Evolutionary conservation across 2,113 vertebrate genomes (phyloP), one percentile per base, ranked within the genome.

Genomic region (Cinclus mexicanus): DNA sequence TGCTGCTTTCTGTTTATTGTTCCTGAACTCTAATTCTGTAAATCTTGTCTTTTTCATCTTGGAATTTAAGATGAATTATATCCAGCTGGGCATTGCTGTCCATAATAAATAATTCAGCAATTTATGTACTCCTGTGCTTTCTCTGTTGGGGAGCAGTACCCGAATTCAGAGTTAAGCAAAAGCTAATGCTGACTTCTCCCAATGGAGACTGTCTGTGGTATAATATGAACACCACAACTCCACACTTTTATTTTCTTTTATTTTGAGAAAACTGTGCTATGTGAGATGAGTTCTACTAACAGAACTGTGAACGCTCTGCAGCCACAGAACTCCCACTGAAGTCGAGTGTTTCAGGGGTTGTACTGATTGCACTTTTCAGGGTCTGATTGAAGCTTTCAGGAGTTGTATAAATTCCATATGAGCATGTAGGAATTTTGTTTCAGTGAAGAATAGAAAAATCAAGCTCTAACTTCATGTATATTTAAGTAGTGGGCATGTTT

Each of bases 351-450:
- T 88, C 22, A 7, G 47, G 33, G 35, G 8, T 71, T 80, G 33
- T 70, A 59, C 44, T 91, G 90, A 86, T 88, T 95, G 79, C 83
- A 81, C 50, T 84, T 92, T 91, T 90, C 64, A 94, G 63, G 14
- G 56, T 61, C 59, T 93, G 85, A 93, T 78, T 93, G 63, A 93
- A 80, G 76, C 42, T 80, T 92, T 88, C 52, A 70, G 42, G 37
- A 86, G 83, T 37, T 92, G 35, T 56, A 4, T 92, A 83, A 92
- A 87, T 94, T 39, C 37, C 5, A 4, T 65, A 56, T 41, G 46
- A 87, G 47, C 59, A 67, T 31, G 49, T 83, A 59, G 46, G 79
- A 83, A 81, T 77, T 90, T 57, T 80, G 33, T 55, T 86, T 80
- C 67, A 46, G 29, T 52, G 50, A 81, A 92, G 68, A 86, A 93